Conservation (phyloP, 2,888 invertebrate genomes). For the Plebejus anna region DNA sequence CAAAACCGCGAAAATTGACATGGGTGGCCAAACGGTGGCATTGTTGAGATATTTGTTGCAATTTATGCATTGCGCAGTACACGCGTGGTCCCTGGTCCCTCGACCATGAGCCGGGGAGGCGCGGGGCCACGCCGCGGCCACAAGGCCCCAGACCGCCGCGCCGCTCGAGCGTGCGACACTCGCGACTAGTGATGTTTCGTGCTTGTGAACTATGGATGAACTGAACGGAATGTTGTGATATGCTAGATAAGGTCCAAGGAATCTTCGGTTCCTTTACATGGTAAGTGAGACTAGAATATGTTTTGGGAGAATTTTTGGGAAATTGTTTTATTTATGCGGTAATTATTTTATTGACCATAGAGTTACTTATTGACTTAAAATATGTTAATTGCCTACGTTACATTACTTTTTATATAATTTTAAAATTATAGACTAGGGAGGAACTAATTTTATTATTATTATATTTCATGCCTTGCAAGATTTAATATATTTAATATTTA, state of each 20-base stretch:
- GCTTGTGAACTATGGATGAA: conserved; percentile 39
- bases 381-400: too few relatives aligned
- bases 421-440: too few relatives aligned
- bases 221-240: conserved; percentile 38
- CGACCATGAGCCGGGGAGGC: conserved; percentile 43
- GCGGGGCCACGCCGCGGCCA: conserved; percentile 42
- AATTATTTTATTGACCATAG: too few relatives aligned
- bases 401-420: too few relatives aligned
- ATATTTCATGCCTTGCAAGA: too few relatives aligned
- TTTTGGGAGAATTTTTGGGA: not conserved
- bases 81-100: conserved; percentile 62
- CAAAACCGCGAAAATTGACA: not conserved
- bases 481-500: too few relatives aligned
- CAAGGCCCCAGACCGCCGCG: conserved; percentile 52
- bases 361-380: too few relatives aligned
- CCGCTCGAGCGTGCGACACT: conserved; percentile 44
- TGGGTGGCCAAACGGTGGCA: conserved; percentile 7
- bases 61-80: conserved; percentile 69
- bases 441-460: too few relatives aligned
- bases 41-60: conserved; percentile 35
- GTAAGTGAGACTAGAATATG: conserved; percentile 38
- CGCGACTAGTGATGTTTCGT: conserved; percentile 41
- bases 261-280: conserved; percentile 46
- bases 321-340: too few relatives aligned
- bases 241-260: conserved; percentile 39